phyloP scores from a whole-genome alignment of 2,113 vertebrate genomes.

The Oryctolagus cuniculus region mOryCun1.1 NC_091443.1:10181001-10181500 shows the following conservation, averaged over 20 bases:
- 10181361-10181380: not conserved
- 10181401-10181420: not conserved
- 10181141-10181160: not conserved
- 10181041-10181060: constrained; percentile 75
- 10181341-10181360: not conserved
- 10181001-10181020: constrained; percentile 34
- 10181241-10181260: not conserved
- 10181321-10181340: not conserved
- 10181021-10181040: constrained; percentile 17
- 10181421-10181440: too few relatives aligned
- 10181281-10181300: not conserved
- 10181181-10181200: not conserved
- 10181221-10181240: not conserved
- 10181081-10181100: constrained; percentile 7
- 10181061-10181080: constrained; percentile 60
- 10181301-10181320: not conserved
- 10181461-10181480: not conserved
- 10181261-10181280: not conserved
- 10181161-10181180: not conserved
- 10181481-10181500: not conserved
- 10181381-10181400: not conserved
- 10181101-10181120: not conserved
- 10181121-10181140: not conserved
- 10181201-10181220: not conserved
- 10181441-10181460: not conserved